These are phyloP conservation scores for Crotophaga sulcirostris DNA, from an alignment of 2,113 vertebrate genomes.

Conservation along the genomic window DNA sequence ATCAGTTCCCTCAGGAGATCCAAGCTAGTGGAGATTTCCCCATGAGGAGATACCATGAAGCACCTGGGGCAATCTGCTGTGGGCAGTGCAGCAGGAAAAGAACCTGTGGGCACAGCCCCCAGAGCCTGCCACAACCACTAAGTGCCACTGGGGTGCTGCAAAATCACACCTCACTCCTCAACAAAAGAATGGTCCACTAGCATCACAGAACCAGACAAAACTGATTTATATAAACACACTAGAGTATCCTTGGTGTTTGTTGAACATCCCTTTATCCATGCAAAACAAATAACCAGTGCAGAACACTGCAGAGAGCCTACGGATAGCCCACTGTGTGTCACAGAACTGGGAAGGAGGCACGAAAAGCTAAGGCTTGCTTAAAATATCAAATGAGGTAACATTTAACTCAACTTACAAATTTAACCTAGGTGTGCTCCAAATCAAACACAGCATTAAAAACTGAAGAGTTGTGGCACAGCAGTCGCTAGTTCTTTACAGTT, in stretches of 20 bases:
- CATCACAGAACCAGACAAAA: not conserved
- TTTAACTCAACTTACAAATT: not conserved
- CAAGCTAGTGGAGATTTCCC: not conserved
- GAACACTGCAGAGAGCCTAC: not conserved
- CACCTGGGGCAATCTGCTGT: not conserved
- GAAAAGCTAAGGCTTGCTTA: not conserved
- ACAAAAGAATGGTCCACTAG: not conserved
- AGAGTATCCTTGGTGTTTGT: not conserved
- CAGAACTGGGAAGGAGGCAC: not conserved
- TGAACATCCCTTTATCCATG: not conserved
- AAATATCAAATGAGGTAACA: not conserved
- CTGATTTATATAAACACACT: not conserved
- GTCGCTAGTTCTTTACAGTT: not conserved
- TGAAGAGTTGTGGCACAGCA: not conserved
- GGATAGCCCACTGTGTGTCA: not conserved
- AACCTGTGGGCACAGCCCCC: accelerated
- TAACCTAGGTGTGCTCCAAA: not conserved
- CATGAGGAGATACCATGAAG: not conserved
- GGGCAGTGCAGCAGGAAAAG: not conserved
- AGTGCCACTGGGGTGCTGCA: not conserved
- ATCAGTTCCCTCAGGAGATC: not conserved
- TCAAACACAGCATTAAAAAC: not conserved
- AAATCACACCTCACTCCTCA: not conserved
- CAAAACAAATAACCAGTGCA: not conserved
- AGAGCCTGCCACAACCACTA: not conserved